Base-by-base conservation (phyloP, 2,113 vertebrate genomes). In the Pachypanchax playfairii region DNA sequence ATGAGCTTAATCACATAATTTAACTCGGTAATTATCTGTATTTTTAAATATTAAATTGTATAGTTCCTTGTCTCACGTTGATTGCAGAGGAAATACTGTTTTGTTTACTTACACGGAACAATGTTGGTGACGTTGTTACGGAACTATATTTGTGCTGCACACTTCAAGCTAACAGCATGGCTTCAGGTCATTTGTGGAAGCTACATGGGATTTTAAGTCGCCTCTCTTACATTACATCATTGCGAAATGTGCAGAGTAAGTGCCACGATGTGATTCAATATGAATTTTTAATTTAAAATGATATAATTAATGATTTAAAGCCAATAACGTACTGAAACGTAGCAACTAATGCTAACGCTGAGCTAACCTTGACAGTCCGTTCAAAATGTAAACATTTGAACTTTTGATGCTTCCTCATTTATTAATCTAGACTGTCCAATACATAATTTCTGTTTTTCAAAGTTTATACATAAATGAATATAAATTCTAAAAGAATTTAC, bases 111-210 rank as follows among this genome's bases (percentile, higher is more conserved):
- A 35, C 10, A 35, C 33, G 33, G 33, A 35, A 12, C 10, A 2
- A 35, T 35, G 11, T 12, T 2, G 1, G 33, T 35, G 33, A 31
- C 7, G n/a, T n/a, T n/a, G n/a, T n/a, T n/a, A 33, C 83, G 89
- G 80, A 85, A n/a, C 21, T 31, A 42, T 75, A 61, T 25, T 0
- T 14, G 11, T 13, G 64, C 6, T 5, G 64, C 66, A 81, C 74
- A 22, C 0, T 0, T 0, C 21, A 21, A 0, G 20, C 20, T 35
- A 58, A 28, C 1, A 88, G 56, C 85, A 92, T 92, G 91, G 90
- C 89, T 57, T 66, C 79, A 7, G 80, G 85, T 85, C 76, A 74
- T 31, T 29, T 84, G 15, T 72, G 57, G 2, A 88, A 68, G 13
- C 57, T 90, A 4, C 68, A 33, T 2, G 11, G 57, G 26, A 20